Conservation (phyloP, 1,140 invertebrate species). For the Aphelenchoides avenae region DNA sequence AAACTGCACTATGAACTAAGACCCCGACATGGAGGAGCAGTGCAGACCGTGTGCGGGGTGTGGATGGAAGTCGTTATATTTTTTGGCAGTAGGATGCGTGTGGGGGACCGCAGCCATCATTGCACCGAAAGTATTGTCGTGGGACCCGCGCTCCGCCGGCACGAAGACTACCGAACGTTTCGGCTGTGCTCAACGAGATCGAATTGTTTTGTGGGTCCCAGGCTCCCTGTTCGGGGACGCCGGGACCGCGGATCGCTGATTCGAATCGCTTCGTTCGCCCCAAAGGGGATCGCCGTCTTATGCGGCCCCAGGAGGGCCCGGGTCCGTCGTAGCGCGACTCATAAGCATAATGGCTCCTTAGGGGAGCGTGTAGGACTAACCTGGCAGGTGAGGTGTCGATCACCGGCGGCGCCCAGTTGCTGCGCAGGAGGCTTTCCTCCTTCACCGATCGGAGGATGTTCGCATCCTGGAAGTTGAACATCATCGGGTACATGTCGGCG, state of each 20-base stretch:
- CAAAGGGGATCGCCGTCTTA: no score
- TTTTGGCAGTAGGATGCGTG: conserved; percentile 2
- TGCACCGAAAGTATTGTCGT: background rate
- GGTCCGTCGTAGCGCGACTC: no score
- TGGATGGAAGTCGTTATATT: background rate
- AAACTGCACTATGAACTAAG: no score
- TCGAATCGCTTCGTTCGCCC: conserved; percentile 21
- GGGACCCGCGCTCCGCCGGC: background rate
- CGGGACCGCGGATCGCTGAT: no score
- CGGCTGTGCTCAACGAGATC: conserved; percentile 10
- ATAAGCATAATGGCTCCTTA: no score
- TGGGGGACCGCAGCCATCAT: background rate
- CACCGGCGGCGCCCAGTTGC: conserved; percentile 31
- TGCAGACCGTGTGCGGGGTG: background rate
- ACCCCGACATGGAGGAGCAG: background rate
- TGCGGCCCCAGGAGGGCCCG: no score
- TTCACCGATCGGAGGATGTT: conserved; percentile 44
- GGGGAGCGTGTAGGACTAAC: no score
- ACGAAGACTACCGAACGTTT: background rate
- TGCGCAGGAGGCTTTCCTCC: conserved; percentile 34
- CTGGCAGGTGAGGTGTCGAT: conserved; percentile 45
- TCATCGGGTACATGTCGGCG: conserved; percentile 34
- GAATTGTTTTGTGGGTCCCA: conserved; percentile 16
- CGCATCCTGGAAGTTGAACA: conserved; percentile 52
- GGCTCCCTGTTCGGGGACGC: conserved; percentile 17